These are phyloP conservation scores for Telenomus remus DNA, from an alignment of 1,140 invertebrate genomes.

Conservation along the genomic window DNA sequence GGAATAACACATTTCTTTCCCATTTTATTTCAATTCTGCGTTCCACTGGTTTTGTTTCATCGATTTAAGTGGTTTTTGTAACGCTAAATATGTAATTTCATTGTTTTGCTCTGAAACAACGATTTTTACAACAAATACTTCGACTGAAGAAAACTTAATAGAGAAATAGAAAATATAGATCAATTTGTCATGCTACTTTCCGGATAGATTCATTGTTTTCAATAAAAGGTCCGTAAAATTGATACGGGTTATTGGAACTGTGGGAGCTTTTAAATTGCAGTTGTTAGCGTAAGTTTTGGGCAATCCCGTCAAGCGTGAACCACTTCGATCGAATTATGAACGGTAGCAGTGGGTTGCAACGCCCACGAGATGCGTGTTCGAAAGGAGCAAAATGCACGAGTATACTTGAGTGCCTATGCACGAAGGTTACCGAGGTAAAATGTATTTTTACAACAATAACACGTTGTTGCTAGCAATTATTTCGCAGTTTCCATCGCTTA, in stretches of 20 bases:
- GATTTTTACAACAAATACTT: too few species aligned
- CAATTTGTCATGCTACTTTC: too few species aligned
- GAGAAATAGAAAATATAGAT: too few species aligned
- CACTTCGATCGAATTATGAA: slow-evolving; percentile 48
- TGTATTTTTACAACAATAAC: slow-evolving; percentile 16
- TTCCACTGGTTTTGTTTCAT: slow-evolving; percentile 25
- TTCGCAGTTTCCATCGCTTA: slow-evolving; percentile 18
- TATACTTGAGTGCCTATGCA: slow-evolving; percentile 32
- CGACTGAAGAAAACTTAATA: too few species aligned
- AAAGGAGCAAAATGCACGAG: slow-evolving; percentile 44
- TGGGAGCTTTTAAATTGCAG: too few species aligned
- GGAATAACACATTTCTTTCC: slow-evolving; percentile 2
- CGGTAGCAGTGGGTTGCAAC: slow-evolving; percentile 49
- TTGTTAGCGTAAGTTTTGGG: slow-evolving; percentile 29
- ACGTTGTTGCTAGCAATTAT: slow-evolving; percentile 40
- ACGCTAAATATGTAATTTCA: too few species aligned
- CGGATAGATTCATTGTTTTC: too few species aligned
- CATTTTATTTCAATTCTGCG: not conserved
- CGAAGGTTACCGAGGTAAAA: slow-evolving; percentile 42
- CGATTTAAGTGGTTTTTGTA: slow-evolving; percentile 16
- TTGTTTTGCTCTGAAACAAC: too few species aligned
- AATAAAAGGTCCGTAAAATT: not conserved
- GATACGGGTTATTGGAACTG: too few species aligned
- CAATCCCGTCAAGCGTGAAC: slow-evolving; percentile 43
- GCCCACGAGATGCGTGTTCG: slow-evolving; percentile 41